phyloP scores from a whole-genome alignment of 2,113 vertebrate genomes.

The Helogale parvula region DNA sequence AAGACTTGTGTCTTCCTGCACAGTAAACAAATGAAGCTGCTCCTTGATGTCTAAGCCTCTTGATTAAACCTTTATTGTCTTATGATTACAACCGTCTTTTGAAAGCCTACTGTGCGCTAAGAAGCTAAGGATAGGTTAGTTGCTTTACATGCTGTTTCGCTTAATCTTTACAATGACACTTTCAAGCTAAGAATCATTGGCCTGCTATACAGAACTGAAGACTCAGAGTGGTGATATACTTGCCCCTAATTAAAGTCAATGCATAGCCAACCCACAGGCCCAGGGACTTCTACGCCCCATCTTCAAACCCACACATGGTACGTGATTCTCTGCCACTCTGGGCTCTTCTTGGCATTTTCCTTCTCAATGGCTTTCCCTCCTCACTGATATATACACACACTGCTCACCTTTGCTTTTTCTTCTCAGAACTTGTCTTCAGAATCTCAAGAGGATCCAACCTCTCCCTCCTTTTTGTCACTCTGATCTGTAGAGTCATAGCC shows the following conservation, averaged over 20 bases:
- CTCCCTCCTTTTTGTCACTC: background rate
- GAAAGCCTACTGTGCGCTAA: conserved; percentile 26
- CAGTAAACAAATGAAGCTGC: conserved; percentile 69
- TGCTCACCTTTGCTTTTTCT: background rate
- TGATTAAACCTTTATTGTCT: background rate
- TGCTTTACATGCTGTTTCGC: background rate
- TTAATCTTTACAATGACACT: background rate
- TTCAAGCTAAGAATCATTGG: background rate
- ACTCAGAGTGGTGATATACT: background rate
- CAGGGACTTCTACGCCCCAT: no score
- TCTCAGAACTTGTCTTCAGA: background rate
- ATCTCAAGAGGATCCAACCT: background rate
- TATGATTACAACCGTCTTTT: background rate
- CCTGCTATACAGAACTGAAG: background rate
- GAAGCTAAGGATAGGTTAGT: background rate
- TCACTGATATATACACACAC: background rate
- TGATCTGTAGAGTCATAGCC: background rate
- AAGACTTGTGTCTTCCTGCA: conserved; percentile 37
- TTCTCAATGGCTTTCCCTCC: background rate
- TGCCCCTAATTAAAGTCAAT: background rate
- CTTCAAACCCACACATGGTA: fast-evolving
- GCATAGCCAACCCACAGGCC: background rate
- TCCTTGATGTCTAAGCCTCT: conserved; percentile 30
- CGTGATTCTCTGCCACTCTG: background rate
- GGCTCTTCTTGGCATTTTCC: background rate